Conservation (phyloP, 1,140 invertebrate species). For the Drosophila pseudoobscura region DNA sequence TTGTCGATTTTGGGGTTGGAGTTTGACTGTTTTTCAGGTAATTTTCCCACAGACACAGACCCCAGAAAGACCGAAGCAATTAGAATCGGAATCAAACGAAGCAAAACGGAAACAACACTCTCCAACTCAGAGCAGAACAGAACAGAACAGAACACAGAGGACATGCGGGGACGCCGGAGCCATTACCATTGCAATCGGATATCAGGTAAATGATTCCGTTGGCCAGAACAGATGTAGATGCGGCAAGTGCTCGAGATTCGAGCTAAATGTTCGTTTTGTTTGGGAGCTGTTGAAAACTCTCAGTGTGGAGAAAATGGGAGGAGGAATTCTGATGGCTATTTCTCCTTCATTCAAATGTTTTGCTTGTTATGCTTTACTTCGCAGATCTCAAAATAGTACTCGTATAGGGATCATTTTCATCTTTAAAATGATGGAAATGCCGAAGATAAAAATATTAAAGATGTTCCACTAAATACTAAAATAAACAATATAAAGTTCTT, state of each 20-base stretch:
- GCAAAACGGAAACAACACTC: conserved; percentile 64
- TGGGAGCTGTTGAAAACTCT: background rate
- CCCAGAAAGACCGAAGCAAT: conserved; percentile 58
- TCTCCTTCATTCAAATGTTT: too few species aligned
- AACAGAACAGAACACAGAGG: background rate
- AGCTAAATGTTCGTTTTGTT: conserved; percentile 25
- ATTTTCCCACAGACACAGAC: conserved; percentile 52
- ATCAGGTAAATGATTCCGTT: conserved; percentile 55
- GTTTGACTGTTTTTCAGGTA: conserved; percentile 60
- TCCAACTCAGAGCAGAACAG: background rate
- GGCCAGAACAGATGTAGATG: conserved; percentile 24
- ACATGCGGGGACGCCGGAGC: background rate
- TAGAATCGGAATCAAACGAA: conserved; percentile 75
- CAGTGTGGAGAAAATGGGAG: background rate
- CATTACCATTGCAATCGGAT: conserved; percentile 46
- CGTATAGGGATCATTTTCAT: too few species aligned
- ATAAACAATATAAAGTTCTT: too few species aligned
- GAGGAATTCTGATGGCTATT: too few species aligned
- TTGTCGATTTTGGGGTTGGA: conserved; percentile 68
- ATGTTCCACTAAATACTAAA: too few species aligned
- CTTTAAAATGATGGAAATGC: too few species aligned
- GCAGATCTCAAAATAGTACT: too few species aligned
- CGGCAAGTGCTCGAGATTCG: background rate
- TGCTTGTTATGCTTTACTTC: too few species aligned
- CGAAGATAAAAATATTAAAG: too few species aligned